Base-by-base conservation (phyloP, 1,140 invertebrate species). In the Bombus ignitus region DNA sequence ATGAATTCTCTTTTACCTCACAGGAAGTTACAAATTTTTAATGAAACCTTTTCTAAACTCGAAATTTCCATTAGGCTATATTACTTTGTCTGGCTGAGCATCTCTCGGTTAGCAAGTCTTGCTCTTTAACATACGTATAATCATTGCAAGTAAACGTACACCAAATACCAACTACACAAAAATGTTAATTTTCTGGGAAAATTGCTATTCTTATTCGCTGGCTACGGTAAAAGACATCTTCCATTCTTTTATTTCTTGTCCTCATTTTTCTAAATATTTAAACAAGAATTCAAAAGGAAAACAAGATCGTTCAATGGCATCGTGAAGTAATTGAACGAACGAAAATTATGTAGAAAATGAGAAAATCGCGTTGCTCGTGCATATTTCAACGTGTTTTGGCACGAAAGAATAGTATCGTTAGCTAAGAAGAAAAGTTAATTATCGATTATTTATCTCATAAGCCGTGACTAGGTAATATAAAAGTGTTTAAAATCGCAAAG, bases 121-220 rank as follows among this genome's bases (percentile, higher is more conserved):
- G 28, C 53, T 77, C 25, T 18, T 3, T 18, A n/a, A n/a, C 25
- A 22, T 8, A 39, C 53, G 42, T n/a, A 65, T 71, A 25, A 39
- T 37, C 39, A 53, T 72, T 73, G 28, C 53, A 3, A 8, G 44
- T 32, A 28, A 81, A 15, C 79, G 37, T 47, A 42, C 42, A 8
- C 53, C 35, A n/a, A 42, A 44, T 65, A 42, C 25, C 13, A 37
- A n/a, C 44, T 32, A 25, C n/a, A 28, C 12, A 28, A 59, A 53
- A n/a, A 53, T 79, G 65, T 66, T 78, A 84, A 78, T 84, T 78
- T n/a, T 37, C 37, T 2, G 42, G 32, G 62, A 35, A 84, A 79
- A 84, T 79, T 83, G 37, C 66, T 6, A 47, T n/a, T 25, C 47
- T 28, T 68, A 57, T 57, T 70, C 9, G 35, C 28, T 9, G 18